phyloP scores from a whole-genome alignment of 2,888 invertebrate genomes.

The Stenolophus ochropezus region DNA sequence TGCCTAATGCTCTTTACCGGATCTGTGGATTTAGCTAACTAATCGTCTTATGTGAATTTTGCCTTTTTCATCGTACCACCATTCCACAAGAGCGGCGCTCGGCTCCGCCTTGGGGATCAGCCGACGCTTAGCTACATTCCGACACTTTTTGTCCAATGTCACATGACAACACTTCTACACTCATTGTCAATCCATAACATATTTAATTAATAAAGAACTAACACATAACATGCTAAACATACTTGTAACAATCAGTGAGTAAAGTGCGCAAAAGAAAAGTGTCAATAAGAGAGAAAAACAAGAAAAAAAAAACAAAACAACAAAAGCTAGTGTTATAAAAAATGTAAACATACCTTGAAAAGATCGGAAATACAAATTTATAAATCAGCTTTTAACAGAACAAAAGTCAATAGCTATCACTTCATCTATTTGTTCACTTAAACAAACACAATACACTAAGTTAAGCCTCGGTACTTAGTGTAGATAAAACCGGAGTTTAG shows the following conservation, averaged over 20 bases:
- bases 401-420: constrained; percentile 72
- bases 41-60: constrained; percentile 73
- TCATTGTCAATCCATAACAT: no score
- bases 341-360: constrained; percentile 56
- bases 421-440: constrained; percentile 74
- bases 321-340: constrained; percentile 2
- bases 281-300: neutral
- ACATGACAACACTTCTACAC: constrained; percentile 2
- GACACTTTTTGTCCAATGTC: constrained; percentile 11
- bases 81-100: constrained; percentile 43
- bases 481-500: constrained; percentile 74
- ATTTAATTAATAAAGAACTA: no score
- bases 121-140: neutral
- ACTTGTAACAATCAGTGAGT: neutral
- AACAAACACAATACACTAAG: constrained; percentile 73
- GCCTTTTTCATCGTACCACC: constrained; percentile 71
- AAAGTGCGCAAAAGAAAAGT: neutral
- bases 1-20: constrained; percentile 73
- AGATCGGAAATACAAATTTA: constrained; percentile 51
- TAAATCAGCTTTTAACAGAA: constrained; percentile 37
- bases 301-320: constrained; percentile 6
- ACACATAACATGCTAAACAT: no score
- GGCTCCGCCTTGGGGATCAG: constrained; percentile 31
- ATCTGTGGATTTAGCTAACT: constrained; percentile 73
- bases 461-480: constrained; percentile 74